Conservation (phyloP, 2,797 vertebrate species). For the Parauchenoglanis punctatus region DNA sequence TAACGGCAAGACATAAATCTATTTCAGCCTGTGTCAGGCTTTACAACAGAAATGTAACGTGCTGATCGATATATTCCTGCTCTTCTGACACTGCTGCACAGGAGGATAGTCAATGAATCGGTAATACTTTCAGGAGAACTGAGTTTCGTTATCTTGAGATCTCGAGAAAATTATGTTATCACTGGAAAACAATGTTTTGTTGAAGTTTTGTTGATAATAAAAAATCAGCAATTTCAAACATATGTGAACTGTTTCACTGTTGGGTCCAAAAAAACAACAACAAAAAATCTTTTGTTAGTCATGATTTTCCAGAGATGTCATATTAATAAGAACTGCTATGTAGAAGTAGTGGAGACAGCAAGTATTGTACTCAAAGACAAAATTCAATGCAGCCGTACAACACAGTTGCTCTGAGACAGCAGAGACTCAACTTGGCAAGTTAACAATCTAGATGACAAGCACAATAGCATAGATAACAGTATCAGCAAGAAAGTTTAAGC, state of each 20-base stretch:
- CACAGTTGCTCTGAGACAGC: background rate
- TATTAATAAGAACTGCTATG: background rate
- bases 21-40: too few species aligned
- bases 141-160: too few species aligned
- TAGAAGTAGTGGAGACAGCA: background rate
- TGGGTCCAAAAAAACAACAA: background rate
- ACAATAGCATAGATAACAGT: background rate
- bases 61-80: too few species aligned
- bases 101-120: too few species aligned
- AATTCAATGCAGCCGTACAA: background rate
- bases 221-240: background rate
- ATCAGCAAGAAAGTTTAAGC: background rate
- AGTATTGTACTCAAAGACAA: background rate
- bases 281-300: background rate
- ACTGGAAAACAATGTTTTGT: too few species aligned
- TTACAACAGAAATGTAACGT: too few species aligned
- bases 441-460: background rate
- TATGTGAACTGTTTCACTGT: background rate
- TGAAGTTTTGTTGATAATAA: too few species aligned
- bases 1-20: too few species aligned
- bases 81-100: too few species aligned
- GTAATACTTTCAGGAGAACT: too few species aligned
- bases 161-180: too few species aligned
- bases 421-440: too few species aligned
- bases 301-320: background rate